A percentile compares a stretch with the other conserved stretches of the same genome.
Conservation (phyloP, 2,888 invertebrate genomes). For the Alloscopus bannaensis region DNA sequence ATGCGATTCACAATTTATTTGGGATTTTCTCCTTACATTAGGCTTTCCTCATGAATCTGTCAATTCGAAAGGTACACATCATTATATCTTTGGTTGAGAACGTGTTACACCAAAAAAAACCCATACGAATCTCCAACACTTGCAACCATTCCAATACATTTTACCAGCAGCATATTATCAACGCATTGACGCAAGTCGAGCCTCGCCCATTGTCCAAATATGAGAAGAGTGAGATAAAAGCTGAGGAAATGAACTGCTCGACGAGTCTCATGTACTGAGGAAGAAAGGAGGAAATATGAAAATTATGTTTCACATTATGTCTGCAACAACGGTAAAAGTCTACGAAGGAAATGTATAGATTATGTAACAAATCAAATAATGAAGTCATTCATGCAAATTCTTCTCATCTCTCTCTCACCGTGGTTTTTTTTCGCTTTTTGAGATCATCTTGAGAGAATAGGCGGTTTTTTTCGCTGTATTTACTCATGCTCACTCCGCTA, state of each 20-base stretch:
- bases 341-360: background rate
- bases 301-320: background rate
- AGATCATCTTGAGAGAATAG: background rate
- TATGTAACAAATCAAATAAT: slow-evolving; percentile 26
- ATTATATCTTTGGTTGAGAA: slow-evolving; percentile 22
- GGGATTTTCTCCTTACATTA: slow-evolving; percentile 5
- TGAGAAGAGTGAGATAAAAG: slow-evolving; percentile 11
- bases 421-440: background rate
- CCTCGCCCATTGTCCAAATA: slow-evolving; percentile 45
- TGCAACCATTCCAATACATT: too few species aligned
- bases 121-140: too few species aligned
- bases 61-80: slow-evolving; percentile 20
- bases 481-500: background rate
- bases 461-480: slow-evolving; percentile 3
- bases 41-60: slow-evolving; percentile 11
- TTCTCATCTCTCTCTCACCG: slow-evolving; percentile 5
- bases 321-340: background rate
- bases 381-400: slow-evolving; percentile 29
- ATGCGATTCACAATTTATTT: too few species aligned
- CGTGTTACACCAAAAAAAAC: too few species aligned
- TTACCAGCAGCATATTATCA: slow-evolving; percentile 5
- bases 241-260: slow-evolving; percentile 15
- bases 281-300: slow-evolving; percentile 9
- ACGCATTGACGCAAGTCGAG: background rate
- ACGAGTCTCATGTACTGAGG: slow-evolving; percentile 15